Evolutionary conservation across 1,140 invertebrate genomes (phyloP).

Genomic region (Drosophila auraria): DNA sequence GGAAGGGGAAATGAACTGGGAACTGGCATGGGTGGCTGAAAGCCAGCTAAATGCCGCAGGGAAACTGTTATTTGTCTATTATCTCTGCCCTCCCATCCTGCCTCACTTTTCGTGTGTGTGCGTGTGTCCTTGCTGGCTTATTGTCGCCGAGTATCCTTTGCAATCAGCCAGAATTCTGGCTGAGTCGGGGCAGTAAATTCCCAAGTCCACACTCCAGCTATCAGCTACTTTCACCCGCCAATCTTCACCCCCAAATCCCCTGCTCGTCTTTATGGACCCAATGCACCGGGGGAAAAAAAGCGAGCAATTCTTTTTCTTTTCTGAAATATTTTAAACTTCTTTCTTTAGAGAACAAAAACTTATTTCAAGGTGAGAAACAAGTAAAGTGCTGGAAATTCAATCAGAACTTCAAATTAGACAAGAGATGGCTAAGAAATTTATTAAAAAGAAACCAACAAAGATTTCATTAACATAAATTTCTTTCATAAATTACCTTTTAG

Average conservation of each 20-base stretch:
- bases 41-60: slow-evolving; percentile 76
- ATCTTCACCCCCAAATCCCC: slow-evolving; percentile 8
- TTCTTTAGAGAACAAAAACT: neutral
- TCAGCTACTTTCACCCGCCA: slow-evolving; percentile 60
- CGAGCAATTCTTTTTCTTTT: too few relatives aligned
- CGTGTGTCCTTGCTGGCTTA: slow-evolving; percentile 61
- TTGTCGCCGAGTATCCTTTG: slow-evolving; percentile 81
- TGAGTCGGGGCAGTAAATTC: slow-evolving; percentile 62
- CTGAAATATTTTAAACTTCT: neutral
- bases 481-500: too few relatives aligned
- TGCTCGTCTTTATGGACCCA: slow-evolving; percentile 18
- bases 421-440: too few relatives aligned
- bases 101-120: slow-evolving; percentile 27
- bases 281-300: neutral
- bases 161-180: slow-evolving; percentile 79
- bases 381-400: neutral
- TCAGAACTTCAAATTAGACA: too few relatives aligned
- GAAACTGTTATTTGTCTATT: slow-evolving; percentile 83
- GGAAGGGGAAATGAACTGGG: slow-evolving; percentile 22
- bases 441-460: too few relatives aligned
- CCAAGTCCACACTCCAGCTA: slow-evolving; percentile 68
- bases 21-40: slow-evolving; percentile 29
- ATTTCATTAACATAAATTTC: neutral
- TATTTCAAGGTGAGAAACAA: too few relatives aligned
- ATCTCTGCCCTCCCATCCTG: slow-evolving; percentile 67